Base-by-base conservation (phyloP, 2,888 invertebrate species). In the Boloria selene region DNA sequence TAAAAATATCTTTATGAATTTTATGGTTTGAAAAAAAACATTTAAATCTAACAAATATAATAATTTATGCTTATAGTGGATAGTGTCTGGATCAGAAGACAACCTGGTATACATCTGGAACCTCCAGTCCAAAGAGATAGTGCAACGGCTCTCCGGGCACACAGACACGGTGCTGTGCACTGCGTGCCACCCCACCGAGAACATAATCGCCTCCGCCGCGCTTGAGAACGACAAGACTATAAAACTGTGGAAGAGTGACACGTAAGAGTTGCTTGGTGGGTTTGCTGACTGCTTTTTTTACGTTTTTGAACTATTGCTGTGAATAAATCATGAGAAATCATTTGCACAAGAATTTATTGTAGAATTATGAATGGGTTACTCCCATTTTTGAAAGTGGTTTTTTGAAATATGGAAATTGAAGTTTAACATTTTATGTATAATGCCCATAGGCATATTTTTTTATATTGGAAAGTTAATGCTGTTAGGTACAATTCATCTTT, bases 21-120 rank as follows among this genome's bases (percentile, higher is more conserved):
- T n/a, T n/a, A n/a, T n/a, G n/a, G n/a, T n/a, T n/a, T n/a, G n/a
- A 22, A 22, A 1, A 22, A 22, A 2, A 22, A 22, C 22, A 22
- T 22, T 22, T 2, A 22, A 22, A 22, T 3, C 22, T 22, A 22
- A 45, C 16, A n/a, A 14, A 47, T 49, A n/a, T 7, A 49, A 13
- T 31, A 53, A 16, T 10, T 31, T 54, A 38, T 44, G 67, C 76
- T 88, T 90, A 17, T 88, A 98, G 97, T 99, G 99, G 99, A 99
- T 99, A 83, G 99, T 99, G 55, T 99, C 98, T 50, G 99, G 99
- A n/a, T 99, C 99, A 4, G 99, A 99, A 91, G 99, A 99, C 88
- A 97, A 98, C 85, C 95, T 98, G 93, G 98, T 99, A 0, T 99
- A 99, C 85, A 98, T 99, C 79, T 99, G 99, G 99, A 99, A 99